Evolutionary conservation across 92 coral and sea anemone species (phyloP), one percentile per base, ranked within the genome.

Genomic region (Umimayanthus kanabou): DNA sequence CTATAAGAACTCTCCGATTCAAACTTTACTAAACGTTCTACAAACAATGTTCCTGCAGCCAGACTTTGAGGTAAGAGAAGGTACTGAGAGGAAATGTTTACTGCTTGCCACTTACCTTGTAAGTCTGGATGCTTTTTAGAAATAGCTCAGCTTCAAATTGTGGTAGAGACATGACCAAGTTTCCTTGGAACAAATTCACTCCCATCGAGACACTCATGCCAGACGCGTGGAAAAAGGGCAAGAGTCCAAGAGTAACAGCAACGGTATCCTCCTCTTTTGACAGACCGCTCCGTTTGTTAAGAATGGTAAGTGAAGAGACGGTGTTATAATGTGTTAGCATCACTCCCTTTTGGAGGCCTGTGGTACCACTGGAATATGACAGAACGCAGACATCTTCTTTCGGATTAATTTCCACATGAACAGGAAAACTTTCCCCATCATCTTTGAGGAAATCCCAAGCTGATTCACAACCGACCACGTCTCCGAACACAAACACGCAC

Each of bases 341-440:
- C 22, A 94, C 98, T 13, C 97, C 98, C 73, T 94, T 94, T 30
- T 97, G 94, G 30, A 93, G 64, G 9, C 98, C 98, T 43, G 98
- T 96, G 20, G 98, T 96, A 1, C 98, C 98, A 87, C 98, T 96
- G 39, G 98, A 96, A 77, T 92, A 96, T 3, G 95, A 94, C 25
- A 95, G 50, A 47, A 76, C 55, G 8, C 93, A 92, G 16, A 88
- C 76, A 16, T 95, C 96, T 42, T 95, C 94, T 76, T 89, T 94
- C 58, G 92, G 88, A 88, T 95, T 88, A 37, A 92, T 91, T 76
- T 82, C 84, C 40, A 89, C 92, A 78, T 88, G 82, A n/a, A 71
- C 86, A 9, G 94, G 98, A 88, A 93, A 95, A 39, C 80, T 69
- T 26, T 85, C 73, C 20, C 97, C 97, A 81, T 96, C 96, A 85